phyloP scores from a whole-genome alignment of 2,113 vertebrate genomes.

The Mohoua ochrocephala region DNA sequence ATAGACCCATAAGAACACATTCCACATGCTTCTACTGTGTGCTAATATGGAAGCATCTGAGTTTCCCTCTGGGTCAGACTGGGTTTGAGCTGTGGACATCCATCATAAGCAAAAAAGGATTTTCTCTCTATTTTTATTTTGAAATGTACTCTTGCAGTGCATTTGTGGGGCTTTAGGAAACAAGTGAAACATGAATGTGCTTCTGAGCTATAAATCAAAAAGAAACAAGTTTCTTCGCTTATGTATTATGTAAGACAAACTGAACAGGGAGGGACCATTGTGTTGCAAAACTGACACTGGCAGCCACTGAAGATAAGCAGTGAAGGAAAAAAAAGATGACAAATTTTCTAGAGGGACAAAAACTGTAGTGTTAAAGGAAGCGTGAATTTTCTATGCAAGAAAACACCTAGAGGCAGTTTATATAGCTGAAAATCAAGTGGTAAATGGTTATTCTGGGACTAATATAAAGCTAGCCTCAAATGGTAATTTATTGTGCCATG shows the following conservation, averaged over 20 bases:
- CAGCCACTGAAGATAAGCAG: not conserved
- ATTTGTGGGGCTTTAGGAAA: not conserved
- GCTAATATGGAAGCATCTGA: not conserved
- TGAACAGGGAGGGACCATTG: fast-evolving
- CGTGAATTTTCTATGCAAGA: not conserved
- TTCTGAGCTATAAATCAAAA: not conserved
- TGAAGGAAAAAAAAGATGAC: not conserved
- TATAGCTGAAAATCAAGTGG: not conserved
- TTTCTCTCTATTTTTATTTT: not conserved
- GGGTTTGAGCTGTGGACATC: not conserved
- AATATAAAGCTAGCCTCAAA: not conserved
- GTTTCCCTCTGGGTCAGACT: not conserved
- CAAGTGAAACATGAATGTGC: not conserved
- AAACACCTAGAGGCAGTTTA: not conserved
- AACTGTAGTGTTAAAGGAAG: not conserved
- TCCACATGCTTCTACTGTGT: not conserved
- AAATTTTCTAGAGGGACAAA: not conserved
- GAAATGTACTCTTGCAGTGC: not conserved
- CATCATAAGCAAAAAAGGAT: not conserved
- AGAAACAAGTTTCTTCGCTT: too few relatives aligned
- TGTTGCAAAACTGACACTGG: not conserved
- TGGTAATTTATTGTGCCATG: not conserved
- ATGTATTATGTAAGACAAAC: not conserved
- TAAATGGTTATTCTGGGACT: not conserved
- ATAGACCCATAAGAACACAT: not conserved